Evolutionary conservation across 2,113 vertebrate species (phyloP).

Genomic region (Thomomys bottae): DNA sequence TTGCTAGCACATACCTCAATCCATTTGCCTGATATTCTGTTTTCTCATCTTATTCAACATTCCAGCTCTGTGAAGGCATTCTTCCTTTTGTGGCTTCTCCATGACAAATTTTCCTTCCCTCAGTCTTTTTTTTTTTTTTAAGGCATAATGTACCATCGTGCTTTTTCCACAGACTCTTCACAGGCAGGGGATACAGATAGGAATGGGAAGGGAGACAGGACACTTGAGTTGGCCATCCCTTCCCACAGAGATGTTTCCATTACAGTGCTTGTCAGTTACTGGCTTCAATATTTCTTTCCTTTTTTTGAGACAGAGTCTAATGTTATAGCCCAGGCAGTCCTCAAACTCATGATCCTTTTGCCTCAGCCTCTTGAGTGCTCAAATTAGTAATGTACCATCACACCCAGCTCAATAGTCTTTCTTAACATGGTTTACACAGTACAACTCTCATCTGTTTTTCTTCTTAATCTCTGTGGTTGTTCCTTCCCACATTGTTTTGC

Average conservation of each 20-base stretch:
- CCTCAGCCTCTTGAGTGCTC: background rate
- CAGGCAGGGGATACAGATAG: background rate
- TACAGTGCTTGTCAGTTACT: background rate
- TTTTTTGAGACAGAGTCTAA: background rate
- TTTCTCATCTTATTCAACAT: background rate
- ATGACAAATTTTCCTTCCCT: background rate
- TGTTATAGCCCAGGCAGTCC: background rate
- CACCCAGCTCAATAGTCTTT: background rate
- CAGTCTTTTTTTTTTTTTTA: background rate
- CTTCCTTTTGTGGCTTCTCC: background rate
- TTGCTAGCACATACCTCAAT: background rate
- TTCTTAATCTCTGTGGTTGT: background rate
- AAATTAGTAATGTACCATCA: background rate
- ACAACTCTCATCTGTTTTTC: background rate
- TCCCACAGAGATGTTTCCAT: slow-evolving; percentile 12
- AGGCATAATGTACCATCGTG: background rate
- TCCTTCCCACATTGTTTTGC: background rate
- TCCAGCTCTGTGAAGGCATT: background rate
- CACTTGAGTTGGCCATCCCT: background rate
- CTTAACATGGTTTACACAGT: background rate
- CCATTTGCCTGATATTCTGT: background rate
- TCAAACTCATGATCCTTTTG: background rate
- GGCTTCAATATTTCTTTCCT: background rate
- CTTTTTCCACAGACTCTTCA: background rate
- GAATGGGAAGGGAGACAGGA: background rate